phyloP scores from a whole-genome alignment of 64 coral and sea anemone species.

The Actinia equina region DNA sequence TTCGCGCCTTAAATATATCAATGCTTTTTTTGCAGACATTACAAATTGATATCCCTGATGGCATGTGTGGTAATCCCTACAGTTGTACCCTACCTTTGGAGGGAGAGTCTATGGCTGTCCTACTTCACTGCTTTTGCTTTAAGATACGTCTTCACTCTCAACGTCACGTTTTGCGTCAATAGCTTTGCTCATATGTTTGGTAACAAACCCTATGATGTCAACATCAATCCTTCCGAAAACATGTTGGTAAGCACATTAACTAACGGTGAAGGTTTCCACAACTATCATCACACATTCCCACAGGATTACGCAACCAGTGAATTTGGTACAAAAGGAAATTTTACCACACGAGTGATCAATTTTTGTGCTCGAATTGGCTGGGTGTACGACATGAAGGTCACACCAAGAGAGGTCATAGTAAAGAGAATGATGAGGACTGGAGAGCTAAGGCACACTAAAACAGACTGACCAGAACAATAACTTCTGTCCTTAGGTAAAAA shows the following conservation, averaged over 20 bases:
- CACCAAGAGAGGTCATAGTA: conserved; percentile 36
- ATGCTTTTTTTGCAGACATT: conserved; percentile 36
- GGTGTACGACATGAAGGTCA: conserved; percentile 51
- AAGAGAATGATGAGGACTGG: conserved; percentile 60
- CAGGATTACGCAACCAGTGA: conserved; percentile 76
- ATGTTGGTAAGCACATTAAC: conserved; percentile 25
- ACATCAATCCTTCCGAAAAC: conserved; percentile 73
- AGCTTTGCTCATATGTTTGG: conserved; percentile 68
- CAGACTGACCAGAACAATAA: background rate
- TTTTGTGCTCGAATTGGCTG: conserved; percentile 33
- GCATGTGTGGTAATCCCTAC: conserved; percentile 43
- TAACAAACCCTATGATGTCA: conserved; percentile 58
- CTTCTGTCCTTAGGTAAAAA: no score
- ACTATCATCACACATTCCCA: conserved; percentile 80
- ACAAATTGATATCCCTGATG: conserved; percentile 25
- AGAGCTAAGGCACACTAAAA: background rate
- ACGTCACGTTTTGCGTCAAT: conserved; percentile 75
- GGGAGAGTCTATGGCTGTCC: conserved; percentile 44
- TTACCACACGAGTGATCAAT: conserved; percentile 51
- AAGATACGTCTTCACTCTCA: conserved; percentile 54
- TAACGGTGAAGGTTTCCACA: conserved; percentile 65
- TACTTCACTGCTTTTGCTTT: conserved; percentile 66
- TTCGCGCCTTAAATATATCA: no score
- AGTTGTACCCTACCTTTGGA: conserved; percentile 58
- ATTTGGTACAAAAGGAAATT: conserved; percentile 39